A percentile compares a stretch with the other conserved stretches of the same genome.
Evolutionary conservation across 1,140 invertebrate species (phyloP).

Genomic region (Hypothenemus hampei): DNA sequence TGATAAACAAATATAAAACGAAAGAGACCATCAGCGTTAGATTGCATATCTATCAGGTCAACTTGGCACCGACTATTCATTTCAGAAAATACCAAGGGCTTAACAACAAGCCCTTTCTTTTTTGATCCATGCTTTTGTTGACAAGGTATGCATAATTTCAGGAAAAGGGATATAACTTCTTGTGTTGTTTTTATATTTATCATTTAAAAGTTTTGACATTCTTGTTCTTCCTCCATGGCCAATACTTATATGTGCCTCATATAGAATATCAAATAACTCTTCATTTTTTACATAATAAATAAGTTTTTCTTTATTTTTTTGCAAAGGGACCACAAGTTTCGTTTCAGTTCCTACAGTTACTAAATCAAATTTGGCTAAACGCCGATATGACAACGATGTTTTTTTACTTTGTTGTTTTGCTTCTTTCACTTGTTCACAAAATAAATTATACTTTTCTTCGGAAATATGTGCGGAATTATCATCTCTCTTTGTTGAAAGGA

Average conservation of each 20-base stretch:
- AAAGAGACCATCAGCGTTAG: constrained; percentile 42
- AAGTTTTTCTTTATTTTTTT: constrained; percentile 26
- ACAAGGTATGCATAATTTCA: too few species aligned
- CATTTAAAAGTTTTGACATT: too few species aligned
- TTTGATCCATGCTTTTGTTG: too few species aligned
- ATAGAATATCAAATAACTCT: constrained; percentile 37
- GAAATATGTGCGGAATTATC: constrained; percentile 1
- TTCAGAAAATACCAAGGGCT: too few species aligned
- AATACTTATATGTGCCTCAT: too few species aligned
- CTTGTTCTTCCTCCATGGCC: too few species aligned
- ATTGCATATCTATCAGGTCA: constrained; percentile 49
- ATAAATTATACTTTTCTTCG: constrained; percentile 4
- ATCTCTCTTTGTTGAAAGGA: constrained; percentile 1
- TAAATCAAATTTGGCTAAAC: constrained; percentile 7
- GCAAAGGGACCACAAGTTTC: constrained; percentile 33
- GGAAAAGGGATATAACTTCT: too few species aligned
- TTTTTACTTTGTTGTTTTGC: constrained; percentile 9
- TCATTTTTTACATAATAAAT: constrained; percentile 37
- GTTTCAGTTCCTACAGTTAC: constrained; percentile 5
- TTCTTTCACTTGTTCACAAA: constrained; percentile 10
- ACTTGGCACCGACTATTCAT: constrained; percentile 46
- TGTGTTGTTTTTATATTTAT: too few species aligned
- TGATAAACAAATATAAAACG: constrained; percentile 49
- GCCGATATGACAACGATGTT: constrained; percentile 8
- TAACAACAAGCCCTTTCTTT: too few species aligned